Percentiles rank a stretch among this genome's conserved stretches.
These are phyloP conservation scores for Apis dorsata DNA, from an alignment of 1,140 invertebrate genomes.

Conservation along the genomic window DNA sequence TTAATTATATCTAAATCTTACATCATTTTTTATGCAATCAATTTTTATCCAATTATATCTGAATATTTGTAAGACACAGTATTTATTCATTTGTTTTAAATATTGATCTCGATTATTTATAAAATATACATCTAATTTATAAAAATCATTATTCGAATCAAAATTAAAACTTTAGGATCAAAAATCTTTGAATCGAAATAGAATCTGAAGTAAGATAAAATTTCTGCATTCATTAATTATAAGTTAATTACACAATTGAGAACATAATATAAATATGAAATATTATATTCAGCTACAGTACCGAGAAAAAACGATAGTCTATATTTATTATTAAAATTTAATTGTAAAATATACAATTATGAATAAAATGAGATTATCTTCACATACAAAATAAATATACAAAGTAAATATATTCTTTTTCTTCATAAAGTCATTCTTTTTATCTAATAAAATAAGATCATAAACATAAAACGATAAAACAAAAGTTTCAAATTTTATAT, in stretches of 20 bases:
- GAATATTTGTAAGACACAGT: not conserved
- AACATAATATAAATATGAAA: slow-evolving; percentile 1
- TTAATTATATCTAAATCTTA: slow-evolving; percentile 2
- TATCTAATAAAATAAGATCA: not conserved
- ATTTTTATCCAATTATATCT: not conserved
- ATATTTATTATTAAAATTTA: slow-evolving; percentile 22
- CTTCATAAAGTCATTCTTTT: not conserved
- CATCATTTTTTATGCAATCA: not conserved
- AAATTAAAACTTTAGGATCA: not conserved
- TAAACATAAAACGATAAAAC: not conserved
- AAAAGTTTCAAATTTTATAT: not conserved
- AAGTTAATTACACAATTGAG: slow-evolving; percentile 34
- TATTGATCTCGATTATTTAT: too few species aligned
- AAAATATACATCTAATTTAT: not conserved
- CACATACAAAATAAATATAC: not conserved
- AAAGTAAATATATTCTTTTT: not conserved
- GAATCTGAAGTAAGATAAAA: slow-evolving; percentile 3
- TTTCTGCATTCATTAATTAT: slow-evolving; percentile 5
- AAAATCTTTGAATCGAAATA: not conserved
- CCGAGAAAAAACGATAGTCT: slow-evolving; percentile 12
- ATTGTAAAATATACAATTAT: not conserved
- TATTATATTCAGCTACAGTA: slow-evolving; percentile 11
- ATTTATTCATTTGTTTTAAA: not conserved
- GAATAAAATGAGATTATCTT: not conserved
- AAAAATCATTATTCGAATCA: not conserved